phyloP scores from a whole-genome alignment of 2,888 invertebrate genomes.

The Erannis defoliaria region DNA sequence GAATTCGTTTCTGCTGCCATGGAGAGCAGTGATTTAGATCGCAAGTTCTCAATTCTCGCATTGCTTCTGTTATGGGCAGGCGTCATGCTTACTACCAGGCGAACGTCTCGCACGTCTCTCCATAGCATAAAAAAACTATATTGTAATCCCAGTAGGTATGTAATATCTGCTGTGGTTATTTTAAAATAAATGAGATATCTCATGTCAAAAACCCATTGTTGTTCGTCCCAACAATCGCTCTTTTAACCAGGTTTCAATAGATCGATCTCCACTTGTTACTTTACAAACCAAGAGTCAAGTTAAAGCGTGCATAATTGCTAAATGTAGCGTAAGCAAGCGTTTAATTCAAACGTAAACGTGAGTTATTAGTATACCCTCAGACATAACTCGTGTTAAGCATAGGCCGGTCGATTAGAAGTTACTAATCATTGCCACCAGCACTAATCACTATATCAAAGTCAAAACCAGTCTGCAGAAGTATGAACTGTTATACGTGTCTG shows the following conservation, averaged over 20 bases:
- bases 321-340: slow-evolving; percentile 17
- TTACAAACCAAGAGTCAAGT: neutral
- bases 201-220: neutral
- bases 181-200: too few relatives aligned
- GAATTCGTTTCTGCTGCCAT: too few relatives aligned
- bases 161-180: too few relatives aligned
- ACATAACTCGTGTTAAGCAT: slow-evolving; percentile 13
- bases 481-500: neutral
- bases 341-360: slow-evolving; percentile 15
- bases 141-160: too few relatives aligned
- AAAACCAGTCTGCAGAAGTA: slow-evolving; percentile 11
- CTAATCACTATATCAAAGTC: slow-evolving; percentile 19
- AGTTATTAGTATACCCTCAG: slow-evolving; percentile 6
- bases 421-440: slow-evolving; percentile 23
- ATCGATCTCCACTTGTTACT: neutral
- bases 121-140: too few relatives aligned
- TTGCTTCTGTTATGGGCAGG: too few relatives aligned
- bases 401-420: slow-evolving; percentile 15
- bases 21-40: too few relatives aligned
- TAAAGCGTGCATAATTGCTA: slow-evolving; percentile 14
- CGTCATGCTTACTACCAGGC: too few relatives aligned
- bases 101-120: too few relatives aligned
- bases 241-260: neutral
- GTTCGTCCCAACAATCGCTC: too few relatives aligned
- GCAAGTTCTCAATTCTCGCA: too few relatives aligned